These are phyloP conservation scores for Andrena flavipes DNA, from an alignment of 2,888 invertebrate species.

Conservation along the genomic window DNA sequence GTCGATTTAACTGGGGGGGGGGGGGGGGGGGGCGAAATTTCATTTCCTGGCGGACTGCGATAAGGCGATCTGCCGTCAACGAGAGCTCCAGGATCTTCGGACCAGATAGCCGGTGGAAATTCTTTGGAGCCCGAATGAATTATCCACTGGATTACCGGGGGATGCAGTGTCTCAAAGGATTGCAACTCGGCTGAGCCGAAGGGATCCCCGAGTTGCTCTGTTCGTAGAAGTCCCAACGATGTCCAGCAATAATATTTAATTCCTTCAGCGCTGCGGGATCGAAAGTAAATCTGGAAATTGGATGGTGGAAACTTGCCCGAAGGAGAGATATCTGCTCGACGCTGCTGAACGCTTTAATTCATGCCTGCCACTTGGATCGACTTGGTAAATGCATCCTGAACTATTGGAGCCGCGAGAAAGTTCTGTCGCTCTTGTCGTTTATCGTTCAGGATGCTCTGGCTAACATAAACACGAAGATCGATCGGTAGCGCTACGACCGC, in stretches of 20 bases:
- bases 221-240: too few relatives aligned
- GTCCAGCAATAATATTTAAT: slow-evolving; percentile 43
- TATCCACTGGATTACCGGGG: slow-evolving; percentile 48
- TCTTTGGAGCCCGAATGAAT: slow-evolving; percentile 39
- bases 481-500: not conserved
- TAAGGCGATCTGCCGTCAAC: slow-evolving; percentile 40
- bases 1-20: slow-evolving; percentile 28
- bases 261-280: not conserved
- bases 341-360: not conserved
- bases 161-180: slow-evolving; percentile 35
- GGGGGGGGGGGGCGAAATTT: too few relatives aligned
- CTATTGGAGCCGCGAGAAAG: not conserved
- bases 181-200: slow-evolving; percentile 38
- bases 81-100: not conserved
- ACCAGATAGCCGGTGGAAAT: slow-evolving; percentile 37
- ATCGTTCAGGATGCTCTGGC: not conserved
- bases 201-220: not conserved
- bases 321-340: not conserved
- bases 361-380: slow-evolving; percentile 8
- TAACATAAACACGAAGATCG: slow-evolving; percentile 6
- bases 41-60: slow-evolving; percentile 53
- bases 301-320: not conserved
- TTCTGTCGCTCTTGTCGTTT: slow-evolving; percentile 1
- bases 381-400: slow-evolving; percentile 6
- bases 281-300: slow-evolving; percentile 13